Evolutionary conservation across 2,888 invertebrate species (phyloP).

Genomic region (Netelia inedita): DNA sequence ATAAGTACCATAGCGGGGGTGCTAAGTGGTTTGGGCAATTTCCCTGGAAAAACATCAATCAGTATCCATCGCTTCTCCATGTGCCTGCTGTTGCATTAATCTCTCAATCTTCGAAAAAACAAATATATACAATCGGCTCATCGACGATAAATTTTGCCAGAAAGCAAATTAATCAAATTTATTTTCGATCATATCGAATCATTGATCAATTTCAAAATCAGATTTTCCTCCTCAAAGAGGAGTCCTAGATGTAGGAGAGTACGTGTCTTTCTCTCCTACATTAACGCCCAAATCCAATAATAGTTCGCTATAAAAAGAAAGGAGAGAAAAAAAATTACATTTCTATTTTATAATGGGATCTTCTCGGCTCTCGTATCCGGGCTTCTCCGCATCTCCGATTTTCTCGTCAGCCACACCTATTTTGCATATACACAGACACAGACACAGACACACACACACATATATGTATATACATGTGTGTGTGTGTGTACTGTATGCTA

Average conservation of each 20-base stretch:
- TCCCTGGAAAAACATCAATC: constrained; percentile 87
- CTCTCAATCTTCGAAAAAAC: not conserved
- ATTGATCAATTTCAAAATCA: no score
- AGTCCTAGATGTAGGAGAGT: no score
- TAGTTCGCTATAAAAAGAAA: not conserved
- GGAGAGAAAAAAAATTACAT: not conserved
- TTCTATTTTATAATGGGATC: not conserved
- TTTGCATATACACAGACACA: not conserved
- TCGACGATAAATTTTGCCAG: not conserved
- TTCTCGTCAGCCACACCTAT: not conserved
- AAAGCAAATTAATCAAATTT: no score
- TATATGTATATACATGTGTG: no score
- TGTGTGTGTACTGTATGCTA: not conserved
- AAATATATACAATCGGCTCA: not conserved
- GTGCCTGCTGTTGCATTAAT: constrained; percentile 44
- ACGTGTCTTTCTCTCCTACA: no score
- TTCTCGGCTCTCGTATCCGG: constrained; percentile 2
- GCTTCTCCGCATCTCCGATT: not conserved
- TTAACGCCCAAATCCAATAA: not conserved
- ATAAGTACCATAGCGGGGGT: constrained; percentile 96
- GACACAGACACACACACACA: no score
- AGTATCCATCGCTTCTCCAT: constrained; percentile 55
- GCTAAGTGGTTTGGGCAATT: constrained; percentile 91
- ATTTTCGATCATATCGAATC: no score
- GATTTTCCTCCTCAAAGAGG: no score